phyloP scores from a whole-genome alignment of 2,888 invertebrate species.

The Diplolepis rosae region DNA sequence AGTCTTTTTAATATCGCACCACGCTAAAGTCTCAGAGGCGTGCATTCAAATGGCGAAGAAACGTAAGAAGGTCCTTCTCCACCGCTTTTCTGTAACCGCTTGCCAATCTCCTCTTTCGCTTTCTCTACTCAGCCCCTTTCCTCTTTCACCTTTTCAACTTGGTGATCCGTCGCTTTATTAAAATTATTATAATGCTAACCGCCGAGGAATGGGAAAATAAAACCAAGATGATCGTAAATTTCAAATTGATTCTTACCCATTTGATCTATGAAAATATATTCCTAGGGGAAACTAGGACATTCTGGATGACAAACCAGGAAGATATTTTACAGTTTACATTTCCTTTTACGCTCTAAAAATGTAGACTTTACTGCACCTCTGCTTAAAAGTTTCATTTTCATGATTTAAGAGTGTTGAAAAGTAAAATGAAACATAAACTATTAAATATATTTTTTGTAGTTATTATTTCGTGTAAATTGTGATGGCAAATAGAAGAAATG shows the following conservation, averaged over 20 bases:
- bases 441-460: too few species aligned
- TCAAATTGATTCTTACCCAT: slow-evolving; percentile 40
- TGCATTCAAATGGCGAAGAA: slow-evolving; percentile 54
- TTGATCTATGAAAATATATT: slow-evolving; percentile 37
- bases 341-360: too few species aligned
- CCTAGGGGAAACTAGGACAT: too few species aligned
- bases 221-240: slow-evolving; percentile 45
- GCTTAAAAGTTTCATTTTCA: too few species aligned
- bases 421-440: too few species aligned
- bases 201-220: slow-evolving; percentile 40
- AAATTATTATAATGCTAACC: slow-evolving; percentile 64
- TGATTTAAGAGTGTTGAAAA: too few species aligned
- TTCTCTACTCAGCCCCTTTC: slow-evolving; percentile 21
- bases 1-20: slow-evolving; percentile 60
- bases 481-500: too few species aligned
- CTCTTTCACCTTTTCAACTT: slow-evolving; percentile 23
- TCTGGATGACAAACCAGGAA: too few species aligned
- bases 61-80: slow-evolving; percentile 31
- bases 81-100: slow-evolving; percentile 29
- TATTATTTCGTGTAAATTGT: too few species aligned
- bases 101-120: slow-evolving; percentile 22
- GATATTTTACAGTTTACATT: too few species aligned
- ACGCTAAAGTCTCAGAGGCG: slow-evolving; percentile 45
- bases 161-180: slow-evolving; percentile 59
- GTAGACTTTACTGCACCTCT: too few species aligned